phyloP scores from a whole-genome alignment of 2,888 invertebrate genomes.

The Argynnis bischoffii region DNA sequence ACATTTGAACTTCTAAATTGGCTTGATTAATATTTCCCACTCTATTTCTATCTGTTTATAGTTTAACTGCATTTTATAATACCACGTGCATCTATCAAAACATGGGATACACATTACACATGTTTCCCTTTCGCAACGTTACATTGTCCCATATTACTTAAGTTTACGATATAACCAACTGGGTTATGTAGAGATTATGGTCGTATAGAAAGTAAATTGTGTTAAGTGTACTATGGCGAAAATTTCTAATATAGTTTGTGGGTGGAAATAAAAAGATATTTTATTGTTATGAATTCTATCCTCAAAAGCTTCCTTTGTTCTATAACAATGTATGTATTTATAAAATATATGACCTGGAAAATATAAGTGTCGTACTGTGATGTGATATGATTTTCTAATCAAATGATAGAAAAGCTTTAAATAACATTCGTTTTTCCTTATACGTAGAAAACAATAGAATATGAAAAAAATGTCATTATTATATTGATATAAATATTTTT shows the following conservation, averaged over 20 bases:
- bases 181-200: conserved; percentile 60
- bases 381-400: too few species aligned
- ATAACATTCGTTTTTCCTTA: too few species aligned
- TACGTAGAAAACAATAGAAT: too few species aligned
- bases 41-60: conserved; percentile 15
- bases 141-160: conserved; percentile 45
- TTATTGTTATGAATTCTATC: too few species aligned
- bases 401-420: too few species aligned
- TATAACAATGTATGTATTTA: too few species aligned
- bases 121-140: conserved; percentile 41
- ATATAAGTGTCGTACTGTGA: too few species aligned
- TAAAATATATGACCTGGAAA: too few species aligned
- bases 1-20: not conserved
- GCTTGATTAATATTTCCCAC: conserved; percentile 6
- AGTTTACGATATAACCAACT: conserved; percentile 63
- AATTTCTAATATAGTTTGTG: too few species aligned
- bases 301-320: too few species aligned
- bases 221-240: not conserved
- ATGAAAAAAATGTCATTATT: not conserved
- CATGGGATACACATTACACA: conserved; percentile 19
- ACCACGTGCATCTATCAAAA: conserved; percentile 34
- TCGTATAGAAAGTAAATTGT: conserved; percentile 1
- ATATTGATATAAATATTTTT: conserved; percentile 14
- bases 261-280: too few species aligned
- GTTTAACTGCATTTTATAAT: conserved; percentile 24